phyloP scores from a whole-genome alignment of 2,797 vertebrate species.

The Phaenicophaeus curvirostris region DNA sequence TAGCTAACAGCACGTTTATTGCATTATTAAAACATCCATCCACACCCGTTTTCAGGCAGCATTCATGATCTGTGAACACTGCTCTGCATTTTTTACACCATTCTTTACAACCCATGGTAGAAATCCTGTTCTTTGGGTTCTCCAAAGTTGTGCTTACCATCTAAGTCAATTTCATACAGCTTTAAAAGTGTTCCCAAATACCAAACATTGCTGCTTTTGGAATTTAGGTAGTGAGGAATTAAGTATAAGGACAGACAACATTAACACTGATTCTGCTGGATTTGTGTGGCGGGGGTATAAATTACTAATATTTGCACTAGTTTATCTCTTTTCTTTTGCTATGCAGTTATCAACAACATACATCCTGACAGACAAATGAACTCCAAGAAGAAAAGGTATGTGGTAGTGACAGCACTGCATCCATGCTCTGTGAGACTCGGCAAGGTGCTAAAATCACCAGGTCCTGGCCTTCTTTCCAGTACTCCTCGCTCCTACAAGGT shows the following conservation, averaged over 20 bases:
- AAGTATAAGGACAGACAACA: background rate
- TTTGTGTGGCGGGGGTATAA: background rate
- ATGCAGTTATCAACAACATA: background rate
- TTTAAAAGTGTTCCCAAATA: background rate
- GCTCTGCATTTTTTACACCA: background rate
- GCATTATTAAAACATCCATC: background rate
- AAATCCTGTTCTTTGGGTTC: background rate
- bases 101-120: background rate
- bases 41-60: background rate
- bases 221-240: background rate
- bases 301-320: background rate
- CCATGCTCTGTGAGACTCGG: background rate
- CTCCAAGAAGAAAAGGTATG: background rate
- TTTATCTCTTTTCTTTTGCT: background rate
- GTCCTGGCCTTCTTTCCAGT: background rate
- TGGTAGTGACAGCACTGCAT: background rate
- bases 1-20: background rate
- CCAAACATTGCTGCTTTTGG: background rate
- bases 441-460: background rate
- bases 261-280: background rate
- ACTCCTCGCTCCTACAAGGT: background rate
- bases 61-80: background rate
- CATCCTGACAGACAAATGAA: background rate
- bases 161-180: background rate
- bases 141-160: background rate